Percentiles rank a stretch among this genome's conserved stretches.
These are phyloP conservation scores for Drosophila parthenogenetica DNA, from an alignment of 2,888 invertebrate species.

Conservation along the genomic window DNA sequence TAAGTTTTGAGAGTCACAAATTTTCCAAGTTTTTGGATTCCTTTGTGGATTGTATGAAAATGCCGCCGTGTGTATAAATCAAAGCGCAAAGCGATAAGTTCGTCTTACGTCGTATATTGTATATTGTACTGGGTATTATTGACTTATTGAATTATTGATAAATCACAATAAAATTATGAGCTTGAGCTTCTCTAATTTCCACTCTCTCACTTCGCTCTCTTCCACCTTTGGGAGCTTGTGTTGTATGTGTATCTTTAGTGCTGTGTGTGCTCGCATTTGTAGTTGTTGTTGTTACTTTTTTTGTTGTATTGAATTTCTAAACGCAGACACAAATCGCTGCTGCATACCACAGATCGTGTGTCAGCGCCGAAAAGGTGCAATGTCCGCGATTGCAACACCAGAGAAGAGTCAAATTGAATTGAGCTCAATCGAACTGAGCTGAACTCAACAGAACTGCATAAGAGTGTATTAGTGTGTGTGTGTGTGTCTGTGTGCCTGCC, in stretches of 20 bases:
- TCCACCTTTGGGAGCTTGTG: not conserved
- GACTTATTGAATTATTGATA: constrained; percentile 20
- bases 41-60: constrained; percentile 48
- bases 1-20: constrained; percentile 48
- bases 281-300: constrained; percentile 13
- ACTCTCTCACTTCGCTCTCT: constrained; percentile 17
- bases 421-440: constrained; percentile 17
- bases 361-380: constrained; percentile 75
- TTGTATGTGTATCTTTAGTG: constrained; percentile 17
- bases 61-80: constrained; percentile 73
- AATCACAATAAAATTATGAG: constrained; percentile 61
- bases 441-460: constrained; percentile 16
- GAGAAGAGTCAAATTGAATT: constrained; percentile 15
- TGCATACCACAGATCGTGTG: constrained; percentile 78
- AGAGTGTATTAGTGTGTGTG: too few species aligned
- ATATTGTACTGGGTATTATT: constrained; percentile 17
- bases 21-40: constrained; percentile 23
- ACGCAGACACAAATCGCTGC: constrained; percentile 78
- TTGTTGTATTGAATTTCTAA: constrained; percentile 73
- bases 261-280: constrained; percentile 17
- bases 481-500: too few species aligned
- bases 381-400: constrained; percentile 78
- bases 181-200: constrained; percentile 50
- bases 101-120: constrained; percentile 41
- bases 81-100: constrained; percentile 67